phyloP scores from a whole-genome alignment of 2,888 invertebrate species.

The Ormyrus rosae region DNA sequence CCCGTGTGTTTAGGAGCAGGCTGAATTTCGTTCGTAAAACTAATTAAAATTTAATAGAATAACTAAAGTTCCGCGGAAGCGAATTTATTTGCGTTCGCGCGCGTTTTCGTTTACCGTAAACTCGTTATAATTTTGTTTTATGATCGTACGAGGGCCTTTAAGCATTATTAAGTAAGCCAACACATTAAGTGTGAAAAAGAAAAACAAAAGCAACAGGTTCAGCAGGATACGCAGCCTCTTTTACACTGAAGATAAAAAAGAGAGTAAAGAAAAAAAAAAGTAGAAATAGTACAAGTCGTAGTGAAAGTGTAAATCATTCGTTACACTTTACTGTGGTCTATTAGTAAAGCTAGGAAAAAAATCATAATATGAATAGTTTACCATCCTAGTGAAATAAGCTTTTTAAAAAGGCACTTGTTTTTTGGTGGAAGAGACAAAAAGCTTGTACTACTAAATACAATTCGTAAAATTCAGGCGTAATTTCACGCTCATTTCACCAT shows the following conservation, averaged over 20 bases:
- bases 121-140: too few relatives aligned
- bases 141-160: slow-evolving; percentile 9
- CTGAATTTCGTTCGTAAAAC: too few relatives aligned
- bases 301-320: background rate
- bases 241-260: slow-evolving; percentile 46
- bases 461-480: background rate
- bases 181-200: slow-evolving; percentile 50
- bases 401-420: too few relatives aligned
- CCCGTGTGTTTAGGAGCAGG: too few relatives aligned
- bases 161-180: slow-evolving; percentile 37
- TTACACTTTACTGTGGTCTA: slow-evolving; percentile 38
- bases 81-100: too few relatives aligned
- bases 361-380: slow-evolving; percentile 21
- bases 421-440: background rate
- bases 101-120: too few relatives aligned
- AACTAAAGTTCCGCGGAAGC: too few relatives aligned
- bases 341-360: slow-evolving; percentile 33
- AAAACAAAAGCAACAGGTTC: slow-evolving; percentile 54
- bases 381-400: slow-evolving; percentile 20
- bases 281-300: slow-evolving; percentile 7
- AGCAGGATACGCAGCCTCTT: slow-evolving; percentile 59
- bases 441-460: too few relatives aligned
- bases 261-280: slow-evolving; percentile 27
- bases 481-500: slow-evolving; percentile 4
- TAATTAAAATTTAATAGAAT: too few relatives aligned